Evolutionary conservation across 1,140 invertebrate genomes (phyloP), one percentile per base, ranked within the genome.

Genomic region (Drosophila kohkoa): DNA sequence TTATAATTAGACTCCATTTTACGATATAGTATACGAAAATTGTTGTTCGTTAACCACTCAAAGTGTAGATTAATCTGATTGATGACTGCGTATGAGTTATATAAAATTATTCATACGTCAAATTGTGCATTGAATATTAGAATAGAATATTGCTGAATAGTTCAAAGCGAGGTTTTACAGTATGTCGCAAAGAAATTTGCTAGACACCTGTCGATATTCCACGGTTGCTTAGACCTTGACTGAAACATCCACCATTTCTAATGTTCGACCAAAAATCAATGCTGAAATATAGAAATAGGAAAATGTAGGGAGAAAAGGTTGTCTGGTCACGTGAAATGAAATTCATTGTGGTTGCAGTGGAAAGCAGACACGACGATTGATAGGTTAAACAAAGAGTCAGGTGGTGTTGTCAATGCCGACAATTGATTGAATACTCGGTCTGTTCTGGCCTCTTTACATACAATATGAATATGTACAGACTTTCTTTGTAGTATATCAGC

Each of bases 231-330:
- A 45, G 57, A 52, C 48, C 46, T 69, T 69, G 66, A n/a, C 5
- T 11, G 10, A 52, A n/a, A 10, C 6, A 28, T 15, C 46, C 16
- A 59, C 32, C 55, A 52, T 25, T 25, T 3, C 6, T n/a, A 13
- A 20, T 6, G 25, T 38, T 46, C 13, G 35, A 35, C 25, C 30
- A 48, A 74, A 81, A 80, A 73, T 83, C 77, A 80, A 79, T 77
- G 72, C 16, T 46, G 16, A 46, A 46, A 46, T 32, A 68, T 69
- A 25, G 20, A 5, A 28, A 35, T 46, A 1, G 10, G 35, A 10
- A 38, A 10, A 8, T 25, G 20, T 25, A 4, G 3, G 20, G 20
- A 10, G 10, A 38, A 38, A 38, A 38, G 35, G 38, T 35, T 54
- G 11, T 45, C 6, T 10, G 32, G 63, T 68, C 64, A 73, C 55